Conservation (phyloP, 2,888 invertebrate genomes). For the Scrobipalpa atriplicella region DNA sequence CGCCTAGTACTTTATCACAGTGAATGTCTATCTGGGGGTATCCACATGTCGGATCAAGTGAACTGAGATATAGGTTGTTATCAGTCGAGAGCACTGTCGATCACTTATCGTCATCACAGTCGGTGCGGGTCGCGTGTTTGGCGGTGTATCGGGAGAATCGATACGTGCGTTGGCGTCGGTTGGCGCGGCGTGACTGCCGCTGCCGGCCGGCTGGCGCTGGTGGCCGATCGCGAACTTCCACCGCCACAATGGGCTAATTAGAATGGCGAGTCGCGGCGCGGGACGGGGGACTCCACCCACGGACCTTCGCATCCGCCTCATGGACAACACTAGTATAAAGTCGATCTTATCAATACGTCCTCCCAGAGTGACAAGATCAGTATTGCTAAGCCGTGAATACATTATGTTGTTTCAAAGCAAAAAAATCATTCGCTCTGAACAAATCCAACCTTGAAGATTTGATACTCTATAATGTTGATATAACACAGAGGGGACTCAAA, state of each 20-base stretch:
- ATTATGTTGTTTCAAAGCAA: not conserved
- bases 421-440: not conserved
- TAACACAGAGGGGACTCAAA: not conserved
- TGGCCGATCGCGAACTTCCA: constrained; percentile 72
- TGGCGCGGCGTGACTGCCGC: constrained; percentile 73
- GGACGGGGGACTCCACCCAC: constrained; percentile 73
- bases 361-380: constrained; percentile 32
- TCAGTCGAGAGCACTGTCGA: constrained; percentile 65
- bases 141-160: constrained; percentile 38
- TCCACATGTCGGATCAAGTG: constrained; percentile 60
- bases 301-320: constrained; percentile 78
- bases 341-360: constrained; percentile 32
- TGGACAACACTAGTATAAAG: constrained; percentile 52
- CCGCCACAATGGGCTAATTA: constrained; percentile 81
- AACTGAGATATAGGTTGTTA: constrained; percentile 58
- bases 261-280: constrained; percentile 74
- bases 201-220: constrained; percentile 72
- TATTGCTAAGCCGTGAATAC: constrained; percentile 34
- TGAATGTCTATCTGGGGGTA: constrained; percentile 51
- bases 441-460: not conserved
- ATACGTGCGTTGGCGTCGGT: constrained; percentile 61
- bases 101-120: constrained; percentile 75
- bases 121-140: constrained; percentile 57
- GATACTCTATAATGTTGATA: not conserved
- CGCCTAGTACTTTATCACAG: constrained; percentile 59